A percentile compares a stretch with the other conserved stretches of the same genome.
phyloP scores from a whole-genome alignment of 64 coral and sea anemone species.

The Anthopleura sola region DNA sequence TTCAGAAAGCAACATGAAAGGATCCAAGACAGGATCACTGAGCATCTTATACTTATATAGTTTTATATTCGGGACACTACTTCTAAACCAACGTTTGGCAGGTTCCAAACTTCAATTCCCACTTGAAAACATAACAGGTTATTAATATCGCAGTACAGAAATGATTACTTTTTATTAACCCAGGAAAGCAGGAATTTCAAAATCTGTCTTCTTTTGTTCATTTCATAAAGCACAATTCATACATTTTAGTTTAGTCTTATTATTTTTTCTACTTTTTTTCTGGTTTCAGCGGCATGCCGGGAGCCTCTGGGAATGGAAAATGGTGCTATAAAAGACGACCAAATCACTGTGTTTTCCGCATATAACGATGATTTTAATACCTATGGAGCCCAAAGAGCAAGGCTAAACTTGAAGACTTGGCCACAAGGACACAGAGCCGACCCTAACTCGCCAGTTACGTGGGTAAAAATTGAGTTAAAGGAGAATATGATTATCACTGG shows the following conservation, averaged over 20 bases:
- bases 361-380: conserved; percentile 39
- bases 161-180: background rate
- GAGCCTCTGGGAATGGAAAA: conserved; percentile 40
- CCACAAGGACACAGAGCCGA: conserved; percentile 49
- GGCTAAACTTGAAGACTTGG: conserved; percentile 36
- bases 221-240: too few species aligned
- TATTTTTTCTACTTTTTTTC: background rate
- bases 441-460: background rate
- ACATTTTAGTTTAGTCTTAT: too few species aligned
- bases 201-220: too few species aligned
- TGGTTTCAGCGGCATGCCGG: conserved; percentile 54
- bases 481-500: conserved; percentile 57
- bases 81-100: background rate
- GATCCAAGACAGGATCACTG: background rate
- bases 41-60: background rate
- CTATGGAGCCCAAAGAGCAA: conserved; percentile 43
- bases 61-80: background rate
- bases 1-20: background rate
- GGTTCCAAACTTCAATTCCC: background rate
- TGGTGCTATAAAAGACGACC: conserved; percentile 38
- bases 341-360: conserved; percentile 48
- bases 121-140: conserved; percentile 53
- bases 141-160: background rate
- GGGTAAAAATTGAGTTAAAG: conserved; percentile 49
- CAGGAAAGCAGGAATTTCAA: background rate